These are phyloP conservation scores for Potorous gilbertii DNA, from an alignment of 2,797 vertebrate genomes.

Conservation along the genomic window DNA sequence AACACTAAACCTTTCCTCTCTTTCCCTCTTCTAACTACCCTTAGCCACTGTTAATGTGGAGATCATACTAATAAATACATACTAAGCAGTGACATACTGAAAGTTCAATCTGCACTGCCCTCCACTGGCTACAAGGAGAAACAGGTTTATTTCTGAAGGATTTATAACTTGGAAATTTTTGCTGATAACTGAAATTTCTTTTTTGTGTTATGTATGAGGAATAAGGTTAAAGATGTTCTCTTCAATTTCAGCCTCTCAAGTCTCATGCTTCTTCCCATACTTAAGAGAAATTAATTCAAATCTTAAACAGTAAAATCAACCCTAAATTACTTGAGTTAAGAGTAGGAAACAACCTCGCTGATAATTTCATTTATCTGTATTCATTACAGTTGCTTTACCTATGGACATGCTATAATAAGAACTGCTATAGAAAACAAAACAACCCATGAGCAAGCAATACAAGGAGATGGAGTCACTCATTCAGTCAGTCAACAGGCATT, in stretches of 20 bases:
- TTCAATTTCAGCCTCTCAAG: background rate
- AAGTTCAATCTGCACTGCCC: slow-evolving; percentile 45
- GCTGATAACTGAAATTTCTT: background rate
- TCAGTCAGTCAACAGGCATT: background rate
- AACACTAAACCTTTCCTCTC: background rate
- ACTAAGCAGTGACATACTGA: background rate
- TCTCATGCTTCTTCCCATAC: background rate
- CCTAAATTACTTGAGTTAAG: background rate
- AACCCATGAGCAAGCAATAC: background rate
- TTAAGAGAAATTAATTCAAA: background rate
- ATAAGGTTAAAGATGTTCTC: background rate
- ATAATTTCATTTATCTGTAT: background rate
- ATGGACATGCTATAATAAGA: background rate
- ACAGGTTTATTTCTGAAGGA: background rate
- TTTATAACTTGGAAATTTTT: background rate
- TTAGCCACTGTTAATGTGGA: background rate
- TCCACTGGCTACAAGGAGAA: slow-evolving; percentile 45
- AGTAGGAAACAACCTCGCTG: background rate
- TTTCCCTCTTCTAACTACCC: background rate
- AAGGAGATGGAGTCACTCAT: background rate
- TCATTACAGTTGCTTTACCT: background rate
- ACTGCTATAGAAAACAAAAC: background rate
- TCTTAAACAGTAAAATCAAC: background rate
- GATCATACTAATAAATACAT: background rate
- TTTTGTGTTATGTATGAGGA: background rate